phyloP scores from a whole-genome alignment of 1,140 invertebrate genomes.

The Dendrolimus punctatus region DNA sequence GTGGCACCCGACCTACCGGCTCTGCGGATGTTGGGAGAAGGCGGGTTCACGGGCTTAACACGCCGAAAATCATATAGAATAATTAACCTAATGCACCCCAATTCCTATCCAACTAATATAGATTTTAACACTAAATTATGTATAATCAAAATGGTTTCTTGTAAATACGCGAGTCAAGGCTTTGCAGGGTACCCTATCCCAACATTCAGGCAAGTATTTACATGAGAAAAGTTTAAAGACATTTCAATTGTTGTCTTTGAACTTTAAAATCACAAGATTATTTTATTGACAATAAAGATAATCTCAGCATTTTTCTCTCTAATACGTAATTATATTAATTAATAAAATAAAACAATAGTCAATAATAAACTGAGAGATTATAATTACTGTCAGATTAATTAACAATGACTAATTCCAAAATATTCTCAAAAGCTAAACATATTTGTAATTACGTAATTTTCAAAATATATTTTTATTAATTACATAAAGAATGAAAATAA shows the following conservation, averaged over 20 bases:
- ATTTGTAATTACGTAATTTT: no score
- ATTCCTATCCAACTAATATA: conserved; percentile 21
- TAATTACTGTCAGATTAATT: no score
- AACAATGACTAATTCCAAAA: no score
- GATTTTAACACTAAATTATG: neutral
- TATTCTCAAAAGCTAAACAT: no score
- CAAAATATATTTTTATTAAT: no score
- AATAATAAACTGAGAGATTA: no score
- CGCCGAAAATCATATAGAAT: conserved; percentile 9
- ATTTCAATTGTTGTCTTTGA: conserved; percentile 29
- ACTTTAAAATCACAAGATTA: conserved; percentile 12
- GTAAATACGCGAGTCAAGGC: conserved; percentile 35
- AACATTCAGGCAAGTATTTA: conserved; percentile 93
- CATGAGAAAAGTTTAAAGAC: conserved; percentile 28
- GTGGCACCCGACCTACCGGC: conserved; percentile 77
- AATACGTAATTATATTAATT: neutral
- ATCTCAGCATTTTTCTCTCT: neutral
- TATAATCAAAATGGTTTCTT: neutral
- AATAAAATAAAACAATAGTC: conserved; percentile 1
- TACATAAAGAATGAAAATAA: no score
- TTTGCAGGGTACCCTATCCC: conserved; percentile 96
- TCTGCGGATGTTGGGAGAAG: conserved; percentile 74
- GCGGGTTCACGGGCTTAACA: conserved; percentile 43
- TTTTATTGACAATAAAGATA: neutral
- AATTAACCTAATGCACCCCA: conserved; percentile 25